Conservation (phyloP, 1,140 invertebrate species). For the Copidosoma floridanum region DNA sequence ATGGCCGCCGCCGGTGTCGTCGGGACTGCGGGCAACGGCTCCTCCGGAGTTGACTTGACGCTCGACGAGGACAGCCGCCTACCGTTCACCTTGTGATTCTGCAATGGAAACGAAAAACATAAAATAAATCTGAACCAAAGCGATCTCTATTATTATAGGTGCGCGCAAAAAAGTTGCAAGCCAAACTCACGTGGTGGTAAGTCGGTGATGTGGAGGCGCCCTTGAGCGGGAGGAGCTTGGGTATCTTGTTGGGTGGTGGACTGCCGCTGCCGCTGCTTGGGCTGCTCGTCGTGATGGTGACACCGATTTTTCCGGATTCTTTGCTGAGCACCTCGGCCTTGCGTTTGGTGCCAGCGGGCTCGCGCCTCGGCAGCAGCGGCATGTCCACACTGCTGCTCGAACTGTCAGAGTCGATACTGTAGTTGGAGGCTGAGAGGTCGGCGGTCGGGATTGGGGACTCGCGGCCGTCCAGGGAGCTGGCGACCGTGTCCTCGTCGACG, state of each 20-base stretch:
- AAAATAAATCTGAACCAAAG: too few species aligned
- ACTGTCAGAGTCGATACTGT: conserved; percentile 62
- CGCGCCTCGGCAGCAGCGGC: conserved; percentile 53
- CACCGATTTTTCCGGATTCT: conserved; percentile 85
- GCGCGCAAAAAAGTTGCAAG: neutral
- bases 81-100: conserved; percentile 54
- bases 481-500: conserved; percentile 57
- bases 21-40: conserved; percentile 56
- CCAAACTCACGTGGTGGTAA: conserved; percentile 35
- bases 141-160: too few species aligned
- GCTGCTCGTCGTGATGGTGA: conserved; percentile 78
- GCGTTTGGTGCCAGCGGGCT: conserved; percentile 67
- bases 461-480: conserved; percentile 52
- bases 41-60: conserved; percentile 54
- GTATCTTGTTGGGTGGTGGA: conserved; percentile 59
- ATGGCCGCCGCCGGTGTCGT: conserved; percentile 54
- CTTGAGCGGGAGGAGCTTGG: conserved; percentile 50
- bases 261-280: conserved; percentile 61
- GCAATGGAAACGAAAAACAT: conserved; percentile 23
- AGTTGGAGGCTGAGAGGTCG: conserved; percentile 43
- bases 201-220: conserved; percentile 44
- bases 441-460: conserved; percentile 48
- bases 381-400: conserved; percentile 59
- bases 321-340: conserved; percentile 81
- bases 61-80: conserved; percentile 52